phyloP scores from a whole-genome alignment of 2,888 invertebrate genomes.

The Chymomyza amoena region DNA sequence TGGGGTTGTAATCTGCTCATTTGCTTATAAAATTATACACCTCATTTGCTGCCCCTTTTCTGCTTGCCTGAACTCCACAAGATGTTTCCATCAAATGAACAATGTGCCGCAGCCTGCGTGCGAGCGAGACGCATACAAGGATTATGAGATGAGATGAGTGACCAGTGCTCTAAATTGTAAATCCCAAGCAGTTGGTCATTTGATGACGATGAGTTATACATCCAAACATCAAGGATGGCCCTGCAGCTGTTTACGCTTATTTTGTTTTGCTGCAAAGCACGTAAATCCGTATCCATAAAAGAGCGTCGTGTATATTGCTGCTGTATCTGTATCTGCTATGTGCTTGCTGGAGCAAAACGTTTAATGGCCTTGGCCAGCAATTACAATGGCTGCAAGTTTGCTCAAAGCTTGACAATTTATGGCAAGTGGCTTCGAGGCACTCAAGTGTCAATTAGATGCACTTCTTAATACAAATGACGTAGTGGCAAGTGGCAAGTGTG shows the following conservation, averaged over 20 bases:
- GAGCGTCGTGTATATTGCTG: slow-evolving; percentile 13
- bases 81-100: not conserved
- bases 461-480: slow-evolving; percentile 42
- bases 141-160: not conserved
- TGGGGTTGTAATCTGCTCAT: slow-evolving; percentile 70
- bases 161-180: not conserved
- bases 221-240: slow-evolving; percentile 11
- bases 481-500: slow-evolving; percentile 18
- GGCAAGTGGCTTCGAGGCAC: slow-evolving; percentile 32
- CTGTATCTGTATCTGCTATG: not conserved
- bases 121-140: not conserved
- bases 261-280: slow-evolving; percentile 56
- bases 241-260: slow-evolving; percentile 60
- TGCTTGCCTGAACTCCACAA: slow-evolving; percentile 54
- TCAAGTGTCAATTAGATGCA: slow-evolving; percentile 69
- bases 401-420: slow-evolving; percentile 20
- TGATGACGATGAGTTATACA: slow-evolving; percentile 61
- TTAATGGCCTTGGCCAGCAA: slow-evolving; percentile 37
- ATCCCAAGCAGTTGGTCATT: slow-evolving; percentile 37
- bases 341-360: slow-evolving; percentile 27
- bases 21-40: slow-evolving; percentile 75
- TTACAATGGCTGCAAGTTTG: slow-evolving; percentile 25
- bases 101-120: not conserved
- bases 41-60: slow-evolving; percentile 76
- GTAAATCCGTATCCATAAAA: slow-evolving; percentile 65